Percentiles rank a stretch among this genome's conserved stretches.
phyloP scores from a whole-genome alignment of 2,797 vertebrate genomes.

The Rhinophrynus dorsalis region DNA sequence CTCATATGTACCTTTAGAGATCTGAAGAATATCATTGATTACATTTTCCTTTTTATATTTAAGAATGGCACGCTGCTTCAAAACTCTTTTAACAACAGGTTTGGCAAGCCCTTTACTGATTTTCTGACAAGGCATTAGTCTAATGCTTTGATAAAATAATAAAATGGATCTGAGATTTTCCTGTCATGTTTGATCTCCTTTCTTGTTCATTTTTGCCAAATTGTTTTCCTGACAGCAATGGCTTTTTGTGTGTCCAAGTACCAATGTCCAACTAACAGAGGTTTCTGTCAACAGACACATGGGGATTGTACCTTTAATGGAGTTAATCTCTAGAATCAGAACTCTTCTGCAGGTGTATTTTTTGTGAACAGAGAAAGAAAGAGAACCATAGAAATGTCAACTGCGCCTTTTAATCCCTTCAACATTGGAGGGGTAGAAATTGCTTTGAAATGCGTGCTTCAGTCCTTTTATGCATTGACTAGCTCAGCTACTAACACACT shows the following conservation, averaged over 20 bases:
- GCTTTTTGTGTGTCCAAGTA: slow-evolving; percentile 54
- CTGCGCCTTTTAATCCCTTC: slow-evolving; percentile 46
- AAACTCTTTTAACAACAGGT: not conserved
- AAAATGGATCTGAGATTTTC: slow-evolving; percentile 40
- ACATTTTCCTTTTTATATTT: not conserved
- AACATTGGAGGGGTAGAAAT: slow-evolving; percentile 30
- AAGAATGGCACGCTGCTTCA: not conserved
- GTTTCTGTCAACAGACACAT: slow-evolving; percentile 51
- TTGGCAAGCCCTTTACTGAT: not conserved
- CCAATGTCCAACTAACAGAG: no score
- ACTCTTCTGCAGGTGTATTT: slow-evolving; percentile 45
- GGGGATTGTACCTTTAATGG: slow-evolving; percentile 52
- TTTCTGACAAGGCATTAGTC: slow-evolving; percentile 7
- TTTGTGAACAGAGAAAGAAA: slow-evolving; percentile 46
- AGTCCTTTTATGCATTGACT: not conserved
- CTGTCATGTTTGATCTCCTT: slow-evolving; percentile 51
- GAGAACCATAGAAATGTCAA: slow-evolving; percentile 42
- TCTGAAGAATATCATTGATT: no score
- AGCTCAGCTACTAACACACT: not conserved
- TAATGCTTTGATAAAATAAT: slow-evolving; percentile 49
- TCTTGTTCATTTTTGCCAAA: slow-evolving; percentile 49
- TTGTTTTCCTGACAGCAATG: slow-evolving; percentile 50
- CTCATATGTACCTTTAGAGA: no score
- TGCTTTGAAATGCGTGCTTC: slow-evolving; percentile 7
- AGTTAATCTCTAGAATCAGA: slow-evolving; percentile 56